phyloP scores from a whole-genome alignment of 2,113 vertebrate species.

The Cryptomyrus ogoouensis region DNA sequence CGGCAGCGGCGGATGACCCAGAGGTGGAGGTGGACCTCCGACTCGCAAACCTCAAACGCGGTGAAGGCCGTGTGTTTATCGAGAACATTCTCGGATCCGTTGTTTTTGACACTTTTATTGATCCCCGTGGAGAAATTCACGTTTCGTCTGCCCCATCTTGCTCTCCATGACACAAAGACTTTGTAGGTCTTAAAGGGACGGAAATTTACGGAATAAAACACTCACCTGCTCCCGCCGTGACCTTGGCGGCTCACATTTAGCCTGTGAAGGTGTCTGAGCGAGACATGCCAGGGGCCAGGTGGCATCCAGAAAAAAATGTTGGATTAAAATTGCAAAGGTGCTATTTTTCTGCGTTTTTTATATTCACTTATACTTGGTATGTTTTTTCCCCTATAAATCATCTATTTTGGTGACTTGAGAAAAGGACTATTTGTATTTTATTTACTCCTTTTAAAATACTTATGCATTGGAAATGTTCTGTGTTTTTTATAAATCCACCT shows the following conservation, averaged over 20 bases:
- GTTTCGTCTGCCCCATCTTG: neutral
- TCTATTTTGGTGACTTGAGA: slow-evolving; percentile 11
- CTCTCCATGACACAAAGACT: neutral
- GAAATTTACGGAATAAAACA: neutral
- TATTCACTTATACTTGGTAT: neutral
- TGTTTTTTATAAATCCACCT: slow-evolving; percentile 32
- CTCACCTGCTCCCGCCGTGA: neutral
- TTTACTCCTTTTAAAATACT: slow-evolving; percentile 11
- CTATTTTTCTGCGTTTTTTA: neutral
- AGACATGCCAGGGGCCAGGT: neutral
- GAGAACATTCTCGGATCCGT: neutral
- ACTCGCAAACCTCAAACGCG: neutral
- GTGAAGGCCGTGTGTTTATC: neutral
- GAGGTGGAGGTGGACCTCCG: neutral
- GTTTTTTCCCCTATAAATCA: slow-evolving; percentile 1
- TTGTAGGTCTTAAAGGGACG: neutral
- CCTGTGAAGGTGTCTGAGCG: neutral
- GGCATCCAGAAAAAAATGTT: neutral
- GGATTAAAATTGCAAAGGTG: neutral
- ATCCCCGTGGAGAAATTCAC: neutral
- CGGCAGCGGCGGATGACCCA: neutral
- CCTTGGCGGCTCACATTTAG: neutral
- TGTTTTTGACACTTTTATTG: neutral
- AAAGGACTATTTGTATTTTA: slow-evolving; percentile 9
- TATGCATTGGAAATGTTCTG: slow-evolving; percentile 29